Evolutionary conservation across 2,797 vertebrate genomes (phyloP).

Genomic region (Microchirus variegatus): DNA sequence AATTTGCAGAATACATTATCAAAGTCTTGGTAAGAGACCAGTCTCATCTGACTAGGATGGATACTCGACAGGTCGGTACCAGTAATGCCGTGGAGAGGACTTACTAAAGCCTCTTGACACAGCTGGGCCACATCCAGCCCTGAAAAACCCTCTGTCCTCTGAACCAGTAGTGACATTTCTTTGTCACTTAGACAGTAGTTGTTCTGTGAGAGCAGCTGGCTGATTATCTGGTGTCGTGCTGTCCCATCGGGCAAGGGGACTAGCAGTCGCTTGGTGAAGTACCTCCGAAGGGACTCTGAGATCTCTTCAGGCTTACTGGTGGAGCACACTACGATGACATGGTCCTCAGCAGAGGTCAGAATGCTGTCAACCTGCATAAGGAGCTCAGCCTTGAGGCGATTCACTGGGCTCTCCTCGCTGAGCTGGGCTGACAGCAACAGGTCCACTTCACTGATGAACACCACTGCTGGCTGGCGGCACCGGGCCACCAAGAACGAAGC

Average conservation of each 20-base stretch:
- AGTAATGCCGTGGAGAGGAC: constrained; percentile 92
- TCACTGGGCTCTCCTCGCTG: constrained; percentile 93
- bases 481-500: constrained; percentile 95
- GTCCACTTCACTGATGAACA: constrained; percentile 97
- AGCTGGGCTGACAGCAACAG: constrained; percentile 92
- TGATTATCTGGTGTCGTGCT: constrained; percentile 98
- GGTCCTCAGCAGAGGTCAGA: constrained; percentile 94
- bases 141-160: constrained; percentile 98
- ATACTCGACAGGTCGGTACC: constrained; percentile 92
- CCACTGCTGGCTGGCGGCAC: constrained; percentile 95
- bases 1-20: constrained; percentile 99
- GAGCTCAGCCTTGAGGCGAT: constrained; percentile 94
- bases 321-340: constrained; percentile 97
- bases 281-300: constrained; percentile 95
- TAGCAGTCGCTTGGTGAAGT: constrained; percentile 98
- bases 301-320: constrained; percentile 99
- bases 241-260: constrained; percentile 96
- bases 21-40: constrained; percentile 98
- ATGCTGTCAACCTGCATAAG: constrained; percentile 97
- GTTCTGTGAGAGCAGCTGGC: constrained; percentile 98
- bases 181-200: constrained; percentile 99
- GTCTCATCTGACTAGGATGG: constrained; percentile 95
- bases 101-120: constrained; percentile 95
- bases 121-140: constrained; percentile 95
- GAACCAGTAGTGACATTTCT: constrained; percentile 96